These are phyloP conservation scores for Saccostrea echinata DNA, from an alignment of 1,140 invertebrate species.

Conservation along the genomic window DNA sequence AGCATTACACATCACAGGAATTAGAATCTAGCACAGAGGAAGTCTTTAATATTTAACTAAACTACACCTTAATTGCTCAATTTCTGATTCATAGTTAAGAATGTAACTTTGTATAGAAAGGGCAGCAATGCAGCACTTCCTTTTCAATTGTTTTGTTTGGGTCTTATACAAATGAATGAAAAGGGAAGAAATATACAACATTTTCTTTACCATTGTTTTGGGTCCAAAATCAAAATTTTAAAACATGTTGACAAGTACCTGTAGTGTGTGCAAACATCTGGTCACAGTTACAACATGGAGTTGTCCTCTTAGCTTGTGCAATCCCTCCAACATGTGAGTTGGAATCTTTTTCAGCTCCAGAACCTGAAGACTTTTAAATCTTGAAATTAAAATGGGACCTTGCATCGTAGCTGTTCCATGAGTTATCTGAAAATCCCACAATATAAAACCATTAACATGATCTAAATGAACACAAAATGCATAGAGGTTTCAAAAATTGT, in stretches of 20 bases:
- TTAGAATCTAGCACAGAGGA: too few species aligned
- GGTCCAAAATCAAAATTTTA: neutral
- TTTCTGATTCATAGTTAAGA: too few species aligned
- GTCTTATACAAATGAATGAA: too few species aligned
- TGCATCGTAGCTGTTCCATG: constrained; percentile 65
- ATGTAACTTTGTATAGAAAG: too few species aligned
- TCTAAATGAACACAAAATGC: too few species aligned
- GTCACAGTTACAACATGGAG: constrained; percentile 57
- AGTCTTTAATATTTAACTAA: too few species aligned
- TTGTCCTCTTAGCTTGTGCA: constrained; percentile 61
- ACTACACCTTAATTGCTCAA: too few species aligned
- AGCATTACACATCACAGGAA: too few species aligned
- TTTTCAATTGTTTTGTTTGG: too few species aligned
- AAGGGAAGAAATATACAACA: too few species aligned
- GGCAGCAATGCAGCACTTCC: too few species aligned
- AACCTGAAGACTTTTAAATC: constrained; percentile 61
- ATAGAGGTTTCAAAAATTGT: too few species aligned
- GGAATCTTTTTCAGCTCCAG: constrained; percentile 68
- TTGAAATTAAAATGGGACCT: constrained; percentile 61
- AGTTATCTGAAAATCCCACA: constrained; percentile 62
- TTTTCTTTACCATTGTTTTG: constrained; percentile 5
- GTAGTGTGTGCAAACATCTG: constrained; percentile 61
- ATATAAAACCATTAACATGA: neutral
- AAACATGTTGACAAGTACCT: constrained; percentile 47
- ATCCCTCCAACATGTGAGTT: constrained; percentile 67